Evolutionary conservation across 2,797 vertebrate genomes (phyloP), one percentile per base, ranked within the genome.

Genomic region (Bufotes viridis): DNA sequence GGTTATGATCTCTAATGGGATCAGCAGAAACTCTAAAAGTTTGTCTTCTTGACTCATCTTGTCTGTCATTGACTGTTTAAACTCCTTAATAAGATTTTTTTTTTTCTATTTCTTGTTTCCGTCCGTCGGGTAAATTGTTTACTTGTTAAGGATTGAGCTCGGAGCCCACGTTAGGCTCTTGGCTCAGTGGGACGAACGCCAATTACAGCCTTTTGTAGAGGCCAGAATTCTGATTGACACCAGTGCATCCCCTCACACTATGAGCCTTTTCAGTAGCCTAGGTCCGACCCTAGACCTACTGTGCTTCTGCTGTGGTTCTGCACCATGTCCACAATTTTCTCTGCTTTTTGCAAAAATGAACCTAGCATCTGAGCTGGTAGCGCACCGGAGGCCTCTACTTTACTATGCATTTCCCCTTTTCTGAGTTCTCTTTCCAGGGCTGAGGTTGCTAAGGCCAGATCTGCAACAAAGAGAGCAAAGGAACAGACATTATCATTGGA

Each of bases 221-320:
- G 34, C 91, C 93, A 87, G 92, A 82, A 90, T 91, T 15, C 58
- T 97, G 96, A 97, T 96, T 97, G 96, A 97, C 97, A 96, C 92
- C 94, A 94, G 93, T 94, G 95, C 95, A 95, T 94, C 96, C 95
- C 94, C 95, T 96, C 96, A 95, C 96, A 92, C 95, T 95, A 95
- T 95, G 95, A 92, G 94, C 95, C 92, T 95, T 96, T 96, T 96
- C 94, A 96, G 93, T 91, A 92, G 93, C 92, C 92, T 82, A 92
- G 95, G 94, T 93, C 95, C 95, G 94, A 95, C 94, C 95, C 93
- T 96, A 95, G 95, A 94, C 94, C 95, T 95, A 95, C 95, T 95
- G 95, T 95, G 94, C 93, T 94, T 94, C 94, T 92, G 93, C 94
- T 91, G 92, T 90, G 94, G 94, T 94, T 95, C 93, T 94, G 92